These are phyloP conservation scores for Micronisus gabar DNA, from an alignment of 2,113 vertebrate genomes.

Conservation along the genomic window DNA sequence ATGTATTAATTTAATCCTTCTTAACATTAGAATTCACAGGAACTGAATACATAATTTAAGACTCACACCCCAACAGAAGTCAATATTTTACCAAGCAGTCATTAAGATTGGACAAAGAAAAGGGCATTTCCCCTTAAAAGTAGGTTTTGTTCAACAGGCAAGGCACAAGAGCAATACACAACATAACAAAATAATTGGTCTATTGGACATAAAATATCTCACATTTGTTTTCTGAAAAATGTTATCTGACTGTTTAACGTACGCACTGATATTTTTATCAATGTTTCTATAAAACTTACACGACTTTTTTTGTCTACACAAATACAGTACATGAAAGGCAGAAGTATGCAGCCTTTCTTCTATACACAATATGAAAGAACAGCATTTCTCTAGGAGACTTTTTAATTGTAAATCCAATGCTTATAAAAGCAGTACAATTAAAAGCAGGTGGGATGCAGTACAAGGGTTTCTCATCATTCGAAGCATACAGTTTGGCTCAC, in stretches of 20 bases:
- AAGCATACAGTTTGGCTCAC: background rate
- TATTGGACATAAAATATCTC: background rate
- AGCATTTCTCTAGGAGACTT: conserved; percentile 1
- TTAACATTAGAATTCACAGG: background rate
- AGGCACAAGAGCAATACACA: background rate
- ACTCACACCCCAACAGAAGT: background rate
- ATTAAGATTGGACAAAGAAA: background rate
- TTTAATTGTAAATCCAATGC: background rate
- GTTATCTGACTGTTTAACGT: background rate
- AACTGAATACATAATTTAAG: background rate
- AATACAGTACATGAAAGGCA: background rate
- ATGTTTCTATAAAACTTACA: background rate
- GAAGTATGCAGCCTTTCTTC: background rate
- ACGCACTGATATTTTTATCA: background rate
- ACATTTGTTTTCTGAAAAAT: background rate
- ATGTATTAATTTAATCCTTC: background rate
- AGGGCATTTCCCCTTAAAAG: background rate
- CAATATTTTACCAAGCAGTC: background rate
- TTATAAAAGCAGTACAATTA: conserved; percentile 41
- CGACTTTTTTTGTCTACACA: background rate
- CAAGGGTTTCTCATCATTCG: conserved; percentile 32
- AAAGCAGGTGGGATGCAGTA: background rate
- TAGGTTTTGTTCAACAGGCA: background rate
- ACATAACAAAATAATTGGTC: background rate
- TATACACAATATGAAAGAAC: background rate